Evolutionary conservation across 1,140 invertebrate genomes (phyloP), one percentile per base, ranked within the genome.

Genomic region (Nephila pilipes): DNA sequence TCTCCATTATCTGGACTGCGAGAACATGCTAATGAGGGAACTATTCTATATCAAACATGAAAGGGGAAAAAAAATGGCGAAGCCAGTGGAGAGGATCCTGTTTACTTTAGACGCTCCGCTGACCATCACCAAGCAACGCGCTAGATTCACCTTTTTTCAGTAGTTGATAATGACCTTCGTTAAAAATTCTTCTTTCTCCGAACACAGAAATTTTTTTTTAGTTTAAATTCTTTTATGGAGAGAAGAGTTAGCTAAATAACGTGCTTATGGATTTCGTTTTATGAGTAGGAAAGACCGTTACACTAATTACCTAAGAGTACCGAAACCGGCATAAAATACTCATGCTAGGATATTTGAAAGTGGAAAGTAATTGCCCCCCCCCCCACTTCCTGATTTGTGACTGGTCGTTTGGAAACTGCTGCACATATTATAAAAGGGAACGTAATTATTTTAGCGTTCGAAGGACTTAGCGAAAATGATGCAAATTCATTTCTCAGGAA

Each of bases 21-120:
- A 75, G 69, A 32, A 75, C 69, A 75, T 75, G 69, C 29, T 75
- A 75, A 75, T 75, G 69, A 75, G 69, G 46, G 46, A 20, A 18
- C 69, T 29, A 75, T 75, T 75, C 69, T 75, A 25, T 32, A 18
- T 29, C 3, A 18, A 16, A 29, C 14, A 32, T 32, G 8, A 12
- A 69, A 29, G 14, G 25, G 5, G 32, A 69, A 25, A 22, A 63
- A 46, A 46, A 46, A 46, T 6, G 6, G 12, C 2, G 6, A 46
- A 46, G 46, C 0, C 46, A 46, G 46, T 10, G 32, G 65, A 29
- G 10, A 29, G 29, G n/a, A 65, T 29, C 63, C 25, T 32, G 29
- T 75, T 75, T 36, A 29, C 69, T 75, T 75, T 75, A 18, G 16
- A 29, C 69, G 69, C 32, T 75, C 29, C 29, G 69, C 8, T 29